Conservation (phyloP, 2,113 vertebrate genomes). For the Lanius collurio region DNA sequence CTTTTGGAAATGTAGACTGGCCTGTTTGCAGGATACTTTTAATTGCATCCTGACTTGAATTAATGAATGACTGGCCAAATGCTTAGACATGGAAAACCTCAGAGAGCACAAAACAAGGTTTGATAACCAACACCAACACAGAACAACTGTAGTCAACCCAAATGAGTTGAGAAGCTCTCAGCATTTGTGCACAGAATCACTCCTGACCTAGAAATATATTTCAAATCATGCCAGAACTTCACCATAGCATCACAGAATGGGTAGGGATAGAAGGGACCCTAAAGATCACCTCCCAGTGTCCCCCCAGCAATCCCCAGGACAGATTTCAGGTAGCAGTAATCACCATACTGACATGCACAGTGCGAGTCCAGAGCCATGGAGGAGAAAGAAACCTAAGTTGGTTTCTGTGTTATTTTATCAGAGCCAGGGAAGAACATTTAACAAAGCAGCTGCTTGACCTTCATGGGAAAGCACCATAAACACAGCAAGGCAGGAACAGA, state of each 20-base stretch:
- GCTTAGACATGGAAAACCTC: not conserved
- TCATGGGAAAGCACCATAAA: not conserved
- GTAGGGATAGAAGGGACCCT: not conserved
- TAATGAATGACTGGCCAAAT: not conserved
- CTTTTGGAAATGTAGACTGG: not conserved
- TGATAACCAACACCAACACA: not conserved
- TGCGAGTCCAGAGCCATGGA: rapidly evolving
- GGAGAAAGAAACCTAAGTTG: not conserved
- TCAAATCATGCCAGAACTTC: not conserved
- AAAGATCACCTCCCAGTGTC: not conserved
- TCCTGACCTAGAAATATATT: not conserved
- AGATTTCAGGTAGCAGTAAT: not conserved
- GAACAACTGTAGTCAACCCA: not conserved
- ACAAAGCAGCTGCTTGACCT: constrained; percentile 25
- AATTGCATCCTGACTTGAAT: not conserved
- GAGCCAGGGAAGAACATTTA: not conserved
- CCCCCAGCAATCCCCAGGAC: not conserved
- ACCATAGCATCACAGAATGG: not conserved
- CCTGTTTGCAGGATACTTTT: not conserved
- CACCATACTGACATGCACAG: not conserved
- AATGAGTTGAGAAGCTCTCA: not conserved
- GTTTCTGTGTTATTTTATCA: not conserved
- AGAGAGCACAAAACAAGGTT: not conserved
- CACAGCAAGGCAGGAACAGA: constrained; percentile 25
- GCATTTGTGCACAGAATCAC: not conserved